phyloP scores from a whole-genome alignment of 2,113 vertebrate species.

The Vombatus ursinus region DNA sequence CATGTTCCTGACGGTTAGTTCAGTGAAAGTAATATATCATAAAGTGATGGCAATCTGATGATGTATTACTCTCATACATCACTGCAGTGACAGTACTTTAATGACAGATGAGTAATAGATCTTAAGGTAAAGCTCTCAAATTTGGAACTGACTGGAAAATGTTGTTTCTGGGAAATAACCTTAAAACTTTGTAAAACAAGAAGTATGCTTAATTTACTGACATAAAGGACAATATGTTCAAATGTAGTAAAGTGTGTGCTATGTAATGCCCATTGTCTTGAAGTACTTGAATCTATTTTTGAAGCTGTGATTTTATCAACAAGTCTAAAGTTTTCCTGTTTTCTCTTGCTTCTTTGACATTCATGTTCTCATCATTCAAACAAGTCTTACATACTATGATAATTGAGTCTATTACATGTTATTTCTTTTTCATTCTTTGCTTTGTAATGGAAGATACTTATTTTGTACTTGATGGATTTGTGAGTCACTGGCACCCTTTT shows the following conservation, averaged over 20 bases:
- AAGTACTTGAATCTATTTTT: conserved; percentile 6
- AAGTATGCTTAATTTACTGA: conserved; percentile 64
- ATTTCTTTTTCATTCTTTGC: background rate
- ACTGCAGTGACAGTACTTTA: conserved; percentile 69
- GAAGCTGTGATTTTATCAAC: background rate
- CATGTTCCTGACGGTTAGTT: conserved; percentile 63
- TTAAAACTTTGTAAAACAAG: conserved; percentile 68
- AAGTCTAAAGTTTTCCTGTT: background rate
- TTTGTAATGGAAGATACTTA: background rate
- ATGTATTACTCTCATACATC: conserved; percentile 83
- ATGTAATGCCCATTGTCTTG: background rate
- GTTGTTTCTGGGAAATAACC: conserved; percentile 63
- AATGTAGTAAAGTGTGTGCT: conserved; percentile 47
- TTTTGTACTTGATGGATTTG: background rate
- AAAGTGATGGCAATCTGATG: conserved; percentile 75
- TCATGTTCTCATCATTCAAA: conserved; percentile 9
- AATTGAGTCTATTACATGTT: background rate
- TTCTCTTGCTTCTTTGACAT: background rate
- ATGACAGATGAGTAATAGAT: conserved; percentile 82
- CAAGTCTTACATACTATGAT: background rate
- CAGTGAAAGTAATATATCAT: conserved; percentile 77
- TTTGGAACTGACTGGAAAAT: conserved; percentile 69
- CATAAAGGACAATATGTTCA: conserved; percentile 64
- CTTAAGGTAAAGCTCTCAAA: conserved; percentile 80
- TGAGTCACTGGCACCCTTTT: background rate